A percentile compares a stretch with the other conserved stretches of the same genome.
Conservation (phyloP, 2,888 invertebrate species). For the Cancer borealis region DNA sequence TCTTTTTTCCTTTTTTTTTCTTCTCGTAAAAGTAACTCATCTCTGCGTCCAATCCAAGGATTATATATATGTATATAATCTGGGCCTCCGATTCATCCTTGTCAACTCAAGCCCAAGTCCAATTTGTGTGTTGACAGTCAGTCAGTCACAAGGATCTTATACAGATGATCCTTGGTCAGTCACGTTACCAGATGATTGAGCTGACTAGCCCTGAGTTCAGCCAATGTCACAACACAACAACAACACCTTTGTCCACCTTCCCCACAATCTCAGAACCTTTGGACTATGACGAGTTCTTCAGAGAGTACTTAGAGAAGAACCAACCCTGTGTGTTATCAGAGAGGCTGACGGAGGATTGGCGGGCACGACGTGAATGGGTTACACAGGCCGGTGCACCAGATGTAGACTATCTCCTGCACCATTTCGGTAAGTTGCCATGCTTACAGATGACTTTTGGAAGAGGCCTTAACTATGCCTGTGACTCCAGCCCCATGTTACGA, state of each 20-base stretch:
- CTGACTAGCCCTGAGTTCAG: conserved; percentile 39
- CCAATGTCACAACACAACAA: neutral
- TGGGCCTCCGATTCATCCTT: no score
- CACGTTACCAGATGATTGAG: conserved; percentile 65
- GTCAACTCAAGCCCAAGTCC: no score
- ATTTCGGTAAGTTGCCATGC: conserved; percentile 58
- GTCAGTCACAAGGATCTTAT: neutral
- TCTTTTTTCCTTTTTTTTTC: no score
- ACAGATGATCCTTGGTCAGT: neutral
- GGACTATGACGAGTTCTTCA: conserved; percentile 73
- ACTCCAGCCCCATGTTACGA: no score
- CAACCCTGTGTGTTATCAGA: conserved; percentile 70
- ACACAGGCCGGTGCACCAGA: conserved; percentile 34
- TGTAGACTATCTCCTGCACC: conserved; percentile 48
- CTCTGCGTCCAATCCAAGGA: no score
- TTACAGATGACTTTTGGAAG: neutral
- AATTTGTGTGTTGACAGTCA: neutral
- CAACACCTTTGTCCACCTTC: conserved; percentile 16
- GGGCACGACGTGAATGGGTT: conserved; percentile 72
- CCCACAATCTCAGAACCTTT: conserved; percentile 52
- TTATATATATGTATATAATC: no score
- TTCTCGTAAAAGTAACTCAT: no score
- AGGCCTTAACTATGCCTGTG: neutral
- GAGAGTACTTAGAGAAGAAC: conserved; percentile 70
- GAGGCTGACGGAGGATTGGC: conserved; percentile 66